Conservation (phyloP, 2,113 vertebrate species). For the Charadrius vociferus region DNA sequence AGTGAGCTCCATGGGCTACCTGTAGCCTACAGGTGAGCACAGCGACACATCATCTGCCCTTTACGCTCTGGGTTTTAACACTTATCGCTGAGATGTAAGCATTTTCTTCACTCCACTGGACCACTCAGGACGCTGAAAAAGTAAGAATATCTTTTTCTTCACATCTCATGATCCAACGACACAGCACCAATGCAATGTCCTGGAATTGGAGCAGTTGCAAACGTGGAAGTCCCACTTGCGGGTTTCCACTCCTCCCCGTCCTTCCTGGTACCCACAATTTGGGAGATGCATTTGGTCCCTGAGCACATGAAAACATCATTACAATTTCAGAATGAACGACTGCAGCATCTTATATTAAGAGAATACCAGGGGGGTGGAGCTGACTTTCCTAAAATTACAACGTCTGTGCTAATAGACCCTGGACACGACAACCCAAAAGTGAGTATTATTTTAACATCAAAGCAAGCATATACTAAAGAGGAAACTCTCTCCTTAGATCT, state of each 20-base stretch:
- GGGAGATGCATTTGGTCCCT: background rate
- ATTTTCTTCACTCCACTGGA: background rate
- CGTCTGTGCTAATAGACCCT: conserved; percentile 31
- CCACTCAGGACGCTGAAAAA: background rate
- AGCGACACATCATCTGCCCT: background rate
- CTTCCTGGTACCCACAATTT: background rate
- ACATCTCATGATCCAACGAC: background rate
- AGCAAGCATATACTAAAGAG: conserved; percentile 6
- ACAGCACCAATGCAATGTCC: background rate
- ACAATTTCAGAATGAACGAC: background rate
- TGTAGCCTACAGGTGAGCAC: background rate
- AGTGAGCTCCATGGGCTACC: background rate
- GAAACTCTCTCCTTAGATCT: background rate
- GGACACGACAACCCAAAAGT: conserved; percentile 32
- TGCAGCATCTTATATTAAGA: background rate
- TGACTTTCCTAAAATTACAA: background rate
- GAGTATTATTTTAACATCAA: conserved; percentile 43
- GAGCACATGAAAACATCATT: background rate
- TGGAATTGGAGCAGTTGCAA: background rate
- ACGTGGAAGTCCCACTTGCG: too few species aligned
- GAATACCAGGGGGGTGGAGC: background rate
- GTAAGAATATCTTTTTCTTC: background rate
- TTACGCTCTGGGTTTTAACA: background rate
- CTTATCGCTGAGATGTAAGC: background rate
- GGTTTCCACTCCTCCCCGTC: background rate